Evolutionary conservation across 2,113 vertebrate species (phyloP).

Genomic region (Anolis sagrei): DNA sequence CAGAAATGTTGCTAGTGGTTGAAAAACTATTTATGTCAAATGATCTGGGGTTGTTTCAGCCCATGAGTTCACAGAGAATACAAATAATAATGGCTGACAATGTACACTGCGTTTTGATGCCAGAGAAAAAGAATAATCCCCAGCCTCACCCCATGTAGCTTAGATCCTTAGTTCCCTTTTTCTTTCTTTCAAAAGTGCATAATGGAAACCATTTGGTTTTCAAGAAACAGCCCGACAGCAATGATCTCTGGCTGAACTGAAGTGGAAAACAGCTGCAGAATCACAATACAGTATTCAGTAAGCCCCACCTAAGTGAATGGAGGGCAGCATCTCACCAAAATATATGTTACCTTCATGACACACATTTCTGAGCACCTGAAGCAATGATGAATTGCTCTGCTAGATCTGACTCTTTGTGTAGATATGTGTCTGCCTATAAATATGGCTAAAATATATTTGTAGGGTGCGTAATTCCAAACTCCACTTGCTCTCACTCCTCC

Average conservation of each 20-base stretch:
- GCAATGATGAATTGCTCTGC: background rate
- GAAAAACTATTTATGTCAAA: slow-evolving; percentile 59
- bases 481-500: too few relatives aligned
- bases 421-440: too few relatives aligned
- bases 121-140: slow-evolving; percentile 20
- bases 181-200: background rate
- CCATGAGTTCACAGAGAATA: slow-evolving; percentile 36
- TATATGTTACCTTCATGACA: background rate
- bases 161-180: background rate
- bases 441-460: too few relatives aligned
- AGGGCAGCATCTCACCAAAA: background rate
- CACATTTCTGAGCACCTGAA: background rate
- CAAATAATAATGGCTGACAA: slow-evolving; percentile 23
- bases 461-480: too few relatives aligned
- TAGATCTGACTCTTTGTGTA: background rate
- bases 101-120: slow-evolving; percentile 5
- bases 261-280: background rate
- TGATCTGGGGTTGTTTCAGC: slow-evolving; percentile 35
- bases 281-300: background rate
- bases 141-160: background rate
- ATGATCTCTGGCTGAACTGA: background rate
- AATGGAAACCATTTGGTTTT: background rate
- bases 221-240: background rate
- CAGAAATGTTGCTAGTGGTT: slow-evolving; percentile 33
- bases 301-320: background rate